Evolutionary conservation across 2,797 vertebrate genomes (phyloP), one percentile per base, ranked within the genome.

Genomic region (Dendrocincla fuliginosa): DNA sequence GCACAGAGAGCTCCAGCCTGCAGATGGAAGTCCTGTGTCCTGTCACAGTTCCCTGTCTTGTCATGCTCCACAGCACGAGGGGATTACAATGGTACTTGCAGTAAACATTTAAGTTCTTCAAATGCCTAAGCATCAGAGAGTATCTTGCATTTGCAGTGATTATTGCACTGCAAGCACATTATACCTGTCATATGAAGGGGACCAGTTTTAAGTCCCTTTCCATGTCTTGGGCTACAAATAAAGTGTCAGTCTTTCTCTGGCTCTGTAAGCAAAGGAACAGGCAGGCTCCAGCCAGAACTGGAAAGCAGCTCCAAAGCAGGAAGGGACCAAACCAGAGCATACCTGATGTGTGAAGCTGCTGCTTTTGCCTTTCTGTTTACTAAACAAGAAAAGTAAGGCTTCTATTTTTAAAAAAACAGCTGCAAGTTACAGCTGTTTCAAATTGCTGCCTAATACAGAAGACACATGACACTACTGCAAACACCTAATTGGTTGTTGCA

Each of bases 11-110:
- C 3, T 5, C 8, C 4, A 53, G 35, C 16, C 68, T 41, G 56
- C 11, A 5, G 33, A 0, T 13, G 3, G 3, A 76, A 59, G 24
- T 10, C n/a, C 17, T 16, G 4, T 1, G 0, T 8, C 8, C n/a
- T 10, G 10, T 23, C 24, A 44, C 22, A 61, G 15, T 14, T 47
- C 22, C 19, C 3, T 1, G 1, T 15, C 14, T 33, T 1, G 0
- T 24, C 52, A 30, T 13, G 3, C 4, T 4, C 6, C 2, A 0
- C 49, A 33, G 35, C 33, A 47, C 0, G 0, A 71, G 11, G 5
- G 4, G 9, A 46, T 30, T 20, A n/a, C 22, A 1, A 2, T 8
- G 13, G 35, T 60, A 33, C 17, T 6, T 24, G n/a, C 0, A 57
- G 14, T 19, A 64, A 27, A 13, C 37, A 22, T 3, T n/a, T 16